Evolutionary conservation across 2,113 vertebrate species (phyloP), one percentile per base, ranked within the genome.

Genomic region (Columba janthina): DNA sequence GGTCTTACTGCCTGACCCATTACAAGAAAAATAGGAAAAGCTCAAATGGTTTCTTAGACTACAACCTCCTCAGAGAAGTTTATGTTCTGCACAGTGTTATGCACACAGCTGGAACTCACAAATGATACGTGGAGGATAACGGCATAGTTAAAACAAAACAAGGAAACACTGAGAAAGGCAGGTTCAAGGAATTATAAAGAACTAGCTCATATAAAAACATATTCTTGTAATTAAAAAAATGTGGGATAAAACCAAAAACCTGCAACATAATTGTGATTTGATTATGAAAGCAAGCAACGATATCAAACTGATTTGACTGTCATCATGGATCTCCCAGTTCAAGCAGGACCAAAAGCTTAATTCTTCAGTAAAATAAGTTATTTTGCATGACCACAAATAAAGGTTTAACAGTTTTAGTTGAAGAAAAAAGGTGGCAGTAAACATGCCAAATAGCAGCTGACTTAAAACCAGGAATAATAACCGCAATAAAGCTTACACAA

Each of bases 61-160:
- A 29, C 60, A 96, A 81, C 76, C 90, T 92, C 85, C 88, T 92
- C 4, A 0, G 70, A 92, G 79, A 91, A 91, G 90, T 94, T 94
- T 93, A 90, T 86, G 88, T 69, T 87, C 92, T 87, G 76, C 90
- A 94, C 34, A 96, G 76, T 78, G 88, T 94, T 96, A 88, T 50
- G 79, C 75, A 89, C 92, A 93, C 94, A 96, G 96, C 89, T 97
- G 93, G 94, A 95, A 73, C 73, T 90, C 88, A 93, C 93, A 88
- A 92, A 86, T 90, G 93, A 90, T 90, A 93, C 18, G 4, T 86
- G 88, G 67, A 92, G 93, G 86, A 92, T 93, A 95, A 93, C 58
- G 80, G 81, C 36, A 84, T 32, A 85, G 90, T 90, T 95, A 94
- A 89, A 96, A 61, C 69, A 94, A 94, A 92, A 88, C 77, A 88